These are phyloP conservation scores for Erythrocercus mccallii DNA, from an alignment of 2,113 vertebrate genomes.

Conservation along the genomic window DNA sequence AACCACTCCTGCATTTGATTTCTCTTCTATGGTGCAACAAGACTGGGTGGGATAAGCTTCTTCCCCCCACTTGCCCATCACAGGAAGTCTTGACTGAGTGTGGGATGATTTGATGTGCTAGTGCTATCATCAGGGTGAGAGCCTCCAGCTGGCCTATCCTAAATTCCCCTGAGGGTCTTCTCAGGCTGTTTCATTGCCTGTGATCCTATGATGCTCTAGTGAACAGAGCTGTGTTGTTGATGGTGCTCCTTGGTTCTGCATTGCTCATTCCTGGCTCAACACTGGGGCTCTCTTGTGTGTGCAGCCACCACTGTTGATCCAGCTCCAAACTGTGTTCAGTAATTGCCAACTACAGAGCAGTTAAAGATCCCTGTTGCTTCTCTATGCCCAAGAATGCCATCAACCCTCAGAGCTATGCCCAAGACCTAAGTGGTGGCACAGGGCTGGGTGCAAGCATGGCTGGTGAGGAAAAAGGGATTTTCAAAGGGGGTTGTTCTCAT, in stretches of 20 bases:
- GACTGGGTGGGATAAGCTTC: background rate
- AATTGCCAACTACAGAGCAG: background rate
- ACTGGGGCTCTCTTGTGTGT: background rate
- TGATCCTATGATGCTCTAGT: background rate
- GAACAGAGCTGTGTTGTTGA: background rate
- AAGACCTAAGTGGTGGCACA: background rate
- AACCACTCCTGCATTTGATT: background rate
- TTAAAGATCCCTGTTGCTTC: background rate
- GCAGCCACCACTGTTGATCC: background rate
- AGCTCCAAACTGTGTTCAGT: background rate
- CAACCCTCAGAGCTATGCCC: background rate
- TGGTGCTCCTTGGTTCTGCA: background rate
- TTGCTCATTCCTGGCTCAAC: fast-evolving
- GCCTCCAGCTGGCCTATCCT: background rate
- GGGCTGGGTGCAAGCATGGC: background rate
- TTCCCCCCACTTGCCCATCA: fast-evolving
- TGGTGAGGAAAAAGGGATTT: background rate
- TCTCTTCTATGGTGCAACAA: background rate
- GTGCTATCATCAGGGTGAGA: background rate
- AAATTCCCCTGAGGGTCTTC: background rate
- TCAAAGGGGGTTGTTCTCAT: background rate
- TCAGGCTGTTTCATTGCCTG: background rate
- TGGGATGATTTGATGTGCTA: background rate
- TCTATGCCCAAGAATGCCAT: background rate
- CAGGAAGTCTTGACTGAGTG: fast-evolving